Evolutionary conservation across 2,888 invertebrate genomes (phyloP).

Genomic region (Synanthedon myopaeformis): DNA sequence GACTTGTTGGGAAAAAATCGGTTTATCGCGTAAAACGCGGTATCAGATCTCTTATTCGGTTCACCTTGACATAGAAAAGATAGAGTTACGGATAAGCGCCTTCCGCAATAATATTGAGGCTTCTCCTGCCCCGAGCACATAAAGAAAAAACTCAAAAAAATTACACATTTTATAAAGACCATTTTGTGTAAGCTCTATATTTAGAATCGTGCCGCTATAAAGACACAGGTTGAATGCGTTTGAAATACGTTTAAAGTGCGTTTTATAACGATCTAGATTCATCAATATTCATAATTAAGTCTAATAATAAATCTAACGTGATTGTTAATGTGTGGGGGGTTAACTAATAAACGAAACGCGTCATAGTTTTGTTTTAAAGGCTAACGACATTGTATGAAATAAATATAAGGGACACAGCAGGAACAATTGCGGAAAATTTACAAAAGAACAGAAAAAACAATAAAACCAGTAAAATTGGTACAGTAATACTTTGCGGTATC

Average conservation of each 20-base stretch:
- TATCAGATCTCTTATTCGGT: not conserved
- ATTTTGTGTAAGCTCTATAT: not conserved
- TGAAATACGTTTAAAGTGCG: not conserved
- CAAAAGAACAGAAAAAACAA: too few relatives aligned
- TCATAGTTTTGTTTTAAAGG: not conserved
- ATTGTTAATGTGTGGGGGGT: not conserved
- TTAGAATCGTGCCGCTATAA: not conserved
- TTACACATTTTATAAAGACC: not conserved
- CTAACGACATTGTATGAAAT: too few relatives aligned
- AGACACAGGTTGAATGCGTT: not conserved
- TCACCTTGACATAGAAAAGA: not conserved
- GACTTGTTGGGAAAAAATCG: not conserved
- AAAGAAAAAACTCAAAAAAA: not conserved
- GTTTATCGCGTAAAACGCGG: not conserved
- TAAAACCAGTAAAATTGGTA: too few relatives aligned
- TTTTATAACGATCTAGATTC: not conserved
- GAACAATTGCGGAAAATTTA: too few relatives aligned
- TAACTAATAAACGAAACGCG: not conserved
- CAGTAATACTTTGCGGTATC: too few relatives aligned
- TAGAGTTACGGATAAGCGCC: slow-evolving; percentile 72
- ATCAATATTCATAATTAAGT: not conserved
- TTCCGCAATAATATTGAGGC: slow-evolving; percentile 31
- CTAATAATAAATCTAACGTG: not conserved
- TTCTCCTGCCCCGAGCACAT: not conserved
- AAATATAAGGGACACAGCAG: too few relatives aligned